Base-by-base conservation (phyloP, 2,113 vertebrate species). In the Hipposideros armiger region DNA sequence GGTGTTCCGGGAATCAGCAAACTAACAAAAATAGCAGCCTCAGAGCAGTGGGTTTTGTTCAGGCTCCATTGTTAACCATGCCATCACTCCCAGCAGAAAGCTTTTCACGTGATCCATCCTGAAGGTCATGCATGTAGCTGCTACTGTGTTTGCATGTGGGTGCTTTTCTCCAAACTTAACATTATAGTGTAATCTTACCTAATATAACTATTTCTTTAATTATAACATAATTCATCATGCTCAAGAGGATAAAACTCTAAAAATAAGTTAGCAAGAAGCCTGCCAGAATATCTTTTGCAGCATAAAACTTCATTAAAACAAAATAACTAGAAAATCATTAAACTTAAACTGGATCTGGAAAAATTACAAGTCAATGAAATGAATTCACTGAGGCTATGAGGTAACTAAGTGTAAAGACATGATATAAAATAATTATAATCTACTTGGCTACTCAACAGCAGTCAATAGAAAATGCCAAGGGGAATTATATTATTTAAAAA, bases 291-390 rank as follows among this genome's bases (percentile, higher is more conserved):
- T 62, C 56, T 92, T 91, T 40, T 36, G 7, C 16, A 87, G 85
- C 66, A 90, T 69, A 73, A 84, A 74, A 94, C 56, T 62, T 67
- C 60, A 81, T 90, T 73, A 85, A 92, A 93, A 88, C 7, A 58
- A 89, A 95, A 62, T 7, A 74, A 16, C 4, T 42, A 66, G 26
- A 90, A 73, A 76, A 92, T 62, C n/a, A 60, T 1, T 92, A 19
- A 50, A 47, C 58, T 66, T 85, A 94, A 81, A 40, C 4, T 47
- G 22, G 5, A 91, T 93, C 72, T 90, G 32, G 47, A 95, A 96
- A 30, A 90, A 72, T 20, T 64, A 17, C 36, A 73, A 73, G 15
- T 78, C 60, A 89, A n/a, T 93, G 54, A 92, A 96, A 84, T 50
- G 26, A 91, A 76, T 81, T 88, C 52, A 84, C 36, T 28, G 67